Conservation (phyloP, 30 jellyfish, hydroid and myxozoan species). For the Cassiopea andromeda region DNA sequence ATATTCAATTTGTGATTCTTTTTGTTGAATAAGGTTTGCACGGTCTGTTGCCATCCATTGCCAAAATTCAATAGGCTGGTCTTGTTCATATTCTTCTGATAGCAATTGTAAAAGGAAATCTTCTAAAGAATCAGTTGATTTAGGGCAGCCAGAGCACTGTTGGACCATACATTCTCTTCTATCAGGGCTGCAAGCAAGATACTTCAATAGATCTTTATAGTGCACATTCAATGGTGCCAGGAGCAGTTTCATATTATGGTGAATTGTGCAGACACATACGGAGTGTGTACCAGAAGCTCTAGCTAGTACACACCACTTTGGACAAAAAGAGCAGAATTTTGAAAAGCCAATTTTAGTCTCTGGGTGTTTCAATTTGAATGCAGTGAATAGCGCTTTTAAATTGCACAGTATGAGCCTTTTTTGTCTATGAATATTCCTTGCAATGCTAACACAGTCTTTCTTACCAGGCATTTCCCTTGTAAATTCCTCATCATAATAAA, state of each 20-base stretch:
- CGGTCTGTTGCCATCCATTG: constrained; percentile 65
- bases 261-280: constrained; percentile 83
- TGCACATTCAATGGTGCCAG: constrained; percentile 11
- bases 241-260: constrained; percentile 72
- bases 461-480: constrained; percentile 71
- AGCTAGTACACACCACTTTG: constrained; percentile 77
- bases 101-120: neutral
- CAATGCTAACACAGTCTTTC: constrained; percentile 68
- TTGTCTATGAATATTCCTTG: constrained; percentile 35
- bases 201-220: neutral
- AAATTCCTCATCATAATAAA: constrained; percentile 78
- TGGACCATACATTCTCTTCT: constrained; percentile 65
- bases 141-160: constrained; percentile 52
- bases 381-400: constrained; percentile 50
- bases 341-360: constrained; percentile 67
- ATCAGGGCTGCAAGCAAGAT: neutral
- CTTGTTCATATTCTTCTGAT: constrained; percentile 7
- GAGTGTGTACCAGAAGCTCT: constrained; percentile 88
- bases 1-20: constrained; percentile 19
- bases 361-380: constrained; percentile 54
- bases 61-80: constrained; percentile 14
- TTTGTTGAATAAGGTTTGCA: constrained; percentile 22
- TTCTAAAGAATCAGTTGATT: neutral
- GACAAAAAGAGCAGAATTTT: constrained; percentile 74
- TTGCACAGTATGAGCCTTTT: constrained; percentile 74